Conservation (phyloP, 2,797 vertebrate genomes). For the Pygocentrus nattereri region DNA sequence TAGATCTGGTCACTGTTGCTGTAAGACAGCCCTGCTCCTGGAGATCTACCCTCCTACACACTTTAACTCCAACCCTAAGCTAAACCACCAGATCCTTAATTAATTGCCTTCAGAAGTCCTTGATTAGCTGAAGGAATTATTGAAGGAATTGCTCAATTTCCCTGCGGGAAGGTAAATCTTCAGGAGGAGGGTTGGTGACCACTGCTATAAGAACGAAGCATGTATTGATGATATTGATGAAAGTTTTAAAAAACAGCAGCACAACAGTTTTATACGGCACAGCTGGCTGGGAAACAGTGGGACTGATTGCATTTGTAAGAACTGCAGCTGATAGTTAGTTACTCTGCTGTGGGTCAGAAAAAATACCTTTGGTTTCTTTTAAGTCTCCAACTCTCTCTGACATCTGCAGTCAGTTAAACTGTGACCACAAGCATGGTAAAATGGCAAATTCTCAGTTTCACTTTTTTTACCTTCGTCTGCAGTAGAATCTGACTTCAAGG, state of each 20-base stretch:
- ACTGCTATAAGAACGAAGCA: background rate
- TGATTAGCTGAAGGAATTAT: too few species aligned
- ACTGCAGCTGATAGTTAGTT: background rate
- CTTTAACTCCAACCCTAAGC: too few species aligned
- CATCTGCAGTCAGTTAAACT: conserved; percentile 14
- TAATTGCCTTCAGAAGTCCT: too few species aligned
- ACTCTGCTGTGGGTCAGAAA: background rate
- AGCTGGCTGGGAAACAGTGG: background rate
- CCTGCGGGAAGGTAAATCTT: too few species aligned
- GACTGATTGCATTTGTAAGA: background rate
- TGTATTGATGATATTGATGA: too few species aligned
- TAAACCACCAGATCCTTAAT: too few species aligned
- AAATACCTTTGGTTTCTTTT: background rate
- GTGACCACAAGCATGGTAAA: background rate
- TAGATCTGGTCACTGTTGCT: background rate
- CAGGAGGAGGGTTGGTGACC: too few species aligned
- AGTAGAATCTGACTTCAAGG: background rate
- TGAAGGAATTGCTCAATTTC: too few species aligned
- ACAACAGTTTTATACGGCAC: background rate
- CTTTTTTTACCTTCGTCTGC: background rate
- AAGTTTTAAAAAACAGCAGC: background rate
- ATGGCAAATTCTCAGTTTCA: background rate
- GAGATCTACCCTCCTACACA: too few species aligned
- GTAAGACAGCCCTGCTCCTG: too few species aligned
- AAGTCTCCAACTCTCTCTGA: background rate